phyloP scores from a whole-genome alignment of 2,797 vertebrate species.

The Sebastes wilsoni region DNA sequence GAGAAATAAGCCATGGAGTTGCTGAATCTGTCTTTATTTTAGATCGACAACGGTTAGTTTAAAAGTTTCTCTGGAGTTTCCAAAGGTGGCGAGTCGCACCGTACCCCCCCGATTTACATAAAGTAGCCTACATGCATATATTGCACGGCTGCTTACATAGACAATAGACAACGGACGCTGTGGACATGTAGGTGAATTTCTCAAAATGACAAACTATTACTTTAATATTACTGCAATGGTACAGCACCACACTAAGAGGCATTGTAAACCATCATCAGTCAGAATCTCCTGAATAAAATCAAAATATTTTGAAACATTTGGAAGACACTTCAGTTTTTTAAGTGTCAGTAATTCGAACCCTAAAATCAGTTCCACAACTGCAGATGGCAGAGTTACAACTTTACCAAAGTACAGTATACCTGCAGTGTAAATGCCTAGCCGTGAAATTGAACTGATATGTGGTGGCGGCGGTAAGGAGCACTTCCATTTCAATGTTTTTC shows the following conservation, averaged over 20 bases:
- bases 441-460: constrained; percentile 60
- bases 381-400: not conserved
- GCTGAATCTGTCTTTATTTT: too few relatives aligned
- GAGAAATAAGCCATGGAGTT: too few relatives aligned
- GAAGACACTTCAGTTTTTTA: not conserved
- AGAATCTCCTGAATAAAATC: not conserved
- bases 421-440: constrained; percentile 24
- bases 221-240: not conserved
- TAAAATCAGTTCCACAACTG: constrained; percentile 23
- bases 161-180: too few relatives aligned
- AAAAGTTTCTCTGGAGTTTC: too few relatives aligned
- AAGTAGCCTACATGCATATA: too few relatives aligned
- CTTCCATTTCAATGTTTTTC: constrained; percentile 62
- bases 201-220: not conserved
- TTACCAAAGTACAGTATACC: constrained; percentile 28
- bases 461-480: constrained; percentile 13
- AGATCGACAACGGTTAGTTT: too few relatives aligned
- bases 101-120: too few relatives aligned
- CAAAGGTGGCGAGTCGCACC: too few relatives aligned
- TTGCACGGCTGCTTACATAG: too few relatives aligned
- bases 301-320: not conserved
- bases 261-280: not conserved
- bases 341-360: constrained; percentile 1
- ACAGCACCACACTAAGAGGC: not conserved
- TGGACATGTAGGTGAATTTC: not conserved